Percentiles rank a stretch among this genome's conserved stretches.
phyloP scores from a whole-genome alignment of 2,113 vertebrate species.

The Marmota flaviventris region DNA sequence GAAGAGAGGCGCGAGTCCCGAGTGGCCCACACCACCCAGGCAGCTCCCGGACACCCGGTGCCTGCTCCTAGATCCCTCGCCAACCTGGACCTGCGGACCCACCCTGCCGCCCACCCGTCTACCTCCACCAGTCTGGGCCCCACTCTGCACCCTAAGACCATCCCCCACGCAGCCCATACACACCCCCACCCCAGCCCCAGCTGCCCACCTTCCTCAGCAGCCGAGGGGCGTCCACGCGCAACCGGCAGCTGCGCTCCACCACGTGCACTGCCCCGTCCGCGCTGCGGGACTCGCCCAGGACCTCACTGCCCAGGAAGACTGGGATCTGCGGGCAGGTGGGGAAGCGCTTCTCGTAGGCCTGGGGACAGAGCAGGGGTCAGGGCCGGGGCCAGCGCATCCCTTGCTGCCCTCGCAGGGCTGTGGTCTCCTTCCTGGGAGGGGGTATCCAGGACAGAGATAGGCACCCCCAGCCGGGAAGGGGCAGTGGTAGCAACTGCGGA shows the following conservation, averaged over 20 bases:
- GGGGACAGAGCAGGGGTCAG: not conserved
- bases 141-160: not conserved
- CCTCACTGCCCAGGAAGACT: constrained; percentile 91
- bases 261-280: constrained; percentile 88
- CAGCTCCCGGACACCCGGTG: not conserved
- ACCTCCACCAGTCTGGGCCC: not conserved
- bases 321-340: constrained; percentile 92
- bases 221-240: constrained; percentile 91
- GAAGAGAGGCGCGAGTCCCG: fast-evolving
- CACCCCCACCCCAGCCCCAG: not conserved
- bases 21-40: too few species aligned
- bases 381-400: not conserved
- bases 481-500: not conserved
- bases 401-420: too few species aligned
- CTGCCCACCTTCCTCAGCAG: constrained; percentile 91
- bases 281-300: constrained; percentile 87
- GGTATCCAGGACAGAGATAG: not conserved
- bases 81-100: too few species aligned
- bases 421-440: not conserved
- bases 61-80: not conserved
- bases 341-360: constrained; percentile 93
- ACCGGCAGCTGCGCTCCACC: constrained; percentile 91
- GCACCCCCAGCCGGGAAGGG: not conserved
- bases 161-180: not conserved
- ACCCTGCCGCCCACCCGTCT: not conserved